These are phyloP conservation scores for Psix sp. DNA, from an alignment of 1,140 invertebrate species.

Conservation along the genomic window DNA sequence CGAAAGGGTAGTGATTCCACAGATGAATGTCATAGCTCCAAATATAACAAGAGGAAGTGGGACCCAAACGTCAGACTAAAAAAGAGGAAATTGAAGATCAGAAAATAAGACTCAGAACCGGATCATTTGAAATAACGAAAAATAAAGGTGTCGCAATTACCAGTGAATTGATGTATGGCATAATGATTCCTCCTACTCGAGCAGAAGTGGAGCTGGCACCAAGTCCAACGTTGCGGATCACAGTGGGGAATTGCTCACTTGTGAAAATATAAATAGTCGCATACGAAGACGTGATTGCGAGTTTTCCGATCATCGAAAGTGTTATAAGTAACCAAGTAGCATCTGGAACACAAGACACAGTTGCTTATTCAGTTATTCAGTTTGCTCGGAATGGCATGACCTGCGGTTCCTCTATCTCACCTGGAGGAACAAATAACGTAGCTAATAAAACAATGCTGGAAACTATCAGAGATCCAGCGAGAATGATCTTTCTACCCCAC, in stretches of 20 bases:
- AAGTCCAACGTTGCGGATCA: constrained; percentile 86
- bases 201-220: constrained; percentile 87
- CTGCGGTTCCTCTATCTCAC: no score
- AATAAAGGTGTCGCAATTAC: constrained; percentile 67
- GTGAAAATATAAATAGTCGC: constrained; percentile 88
- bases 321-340: constrained; percentile 79
- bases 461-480: constrained; percentile 65
- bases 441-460: constrained; percentile 38
- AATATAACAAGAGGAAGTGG: constrained; percentile 86
- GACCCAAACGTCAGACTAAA: constrained; percentile 79
- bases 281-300: constrained; percentile 89
- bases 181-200: constrained; percentile 85
- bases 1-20: constrained; percentile 82
- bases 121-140: not conserved
- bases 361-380: not conserved
- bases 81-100: constrained; percentile 26
- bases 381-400: no score
- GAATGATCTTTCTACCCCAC: constrained; percentile 83
- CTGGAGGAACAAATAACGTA: constrained; percentile 64
- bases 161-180: constrained; percentile 83
- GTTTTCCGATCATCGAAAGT: constrained; percentile 88
- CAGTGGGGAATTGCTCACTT: constrained; percentile 89
- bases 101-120: not conserved
- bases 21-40: constrained; percentile 81
- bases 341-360: constrained; percentile 68